Evolutionary conservation across 2,888 invertebrate genomes (phyloP), one percentile per base, ranked within the genome.

Genomic region (Cheilosia grossa): DNA sequence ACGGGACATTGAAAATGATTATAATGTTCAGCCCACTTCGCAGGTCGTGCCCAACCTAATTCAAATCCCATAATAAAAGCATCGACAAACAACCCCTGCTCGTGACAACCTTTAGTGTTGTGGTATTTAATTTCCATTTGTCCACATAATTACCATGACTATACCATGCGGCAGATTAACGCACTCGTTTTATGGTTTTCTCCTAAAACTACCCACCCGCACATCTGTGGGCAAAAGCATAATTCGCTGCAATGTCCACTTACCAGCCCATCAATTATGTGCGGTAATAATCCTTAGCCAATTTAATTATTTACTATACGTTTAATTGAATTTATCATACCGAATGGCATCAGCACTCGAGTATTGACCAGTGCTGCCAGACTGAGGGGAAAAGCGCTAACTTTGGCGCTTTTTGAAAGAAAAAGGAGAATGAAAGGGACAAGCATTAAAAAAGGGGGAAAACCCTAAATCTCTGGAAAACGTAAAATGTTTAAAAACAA

Each of bases 261-360:
- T 47, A 44, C 5, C 10, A 10, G 17, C 30, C 5, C 47, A 37
- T 51, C 49, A 64, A 51, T 49, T 37, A 49, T 15, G 19, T 19
- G 10, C 19, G 15, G 17, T 19, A 49, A 19, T 49, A 19, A 51
- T 21, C 49, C 33, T 49, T 37, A 51, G 37, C 64, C 51, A 64
- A 64, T 64, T 64, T 37, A 49, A 51, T 21, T 49, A 49, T 51
- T 64, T 2, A 27, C n/a, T n/a, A 4, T 37, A 42, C 37, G 56
- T 56, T 37, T 19, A 56, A 42, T 59, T 40, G 21, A 59, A 59
- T n/a, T 44, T 21, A 15, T 58, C 24, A 40, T 21, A 7, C 24
- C n/a, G 42, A 54, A 58, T 21, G 21, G 6, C 40, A 9, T 9
- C 9, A n/a, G 4, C 63, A 4, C 6, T 2, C 44, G 30, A 13